These are phyloP conservation scores for Pholis gunnellus DNA, from an alignment of 2,113 vertebrate species.

Conservation along the genomic window DNA sequence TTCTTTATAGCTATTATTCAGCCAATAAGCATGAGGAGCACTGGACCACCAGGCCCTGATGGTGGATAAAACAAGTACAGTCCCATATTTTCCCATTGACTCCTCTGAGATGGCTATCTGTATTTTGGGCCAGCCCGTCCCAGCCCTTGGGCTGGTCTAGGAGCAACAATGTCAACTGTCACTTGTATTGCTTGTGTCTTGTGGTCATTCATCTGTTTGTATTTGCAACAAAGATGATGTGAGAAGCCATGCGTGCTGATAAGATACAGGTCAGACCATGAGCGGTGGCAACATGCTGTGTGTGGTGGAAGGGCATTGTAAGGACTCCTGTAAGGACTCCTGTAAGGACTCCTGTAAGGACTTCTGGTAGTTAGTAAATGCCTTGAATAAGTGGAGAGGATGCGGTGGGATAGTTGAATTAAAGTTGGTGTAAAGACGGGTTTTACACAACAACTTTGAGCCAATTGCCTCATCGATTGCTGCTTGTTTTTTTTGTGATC, in stretches of 20 bases:
- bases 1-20: neutral
- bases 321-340: neutral
- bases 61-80: neutral
- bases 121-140: neutral
- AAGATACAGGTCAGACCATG: neutral
- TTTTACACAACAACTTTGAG: too few species aligned
- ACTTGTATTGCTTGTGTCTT: neutral
- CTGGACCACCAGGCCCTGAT: neutral
- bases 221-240: constrained; percentile 8
- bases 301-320: neutral
- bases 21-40: neutral
- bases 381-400: too few species aligned
- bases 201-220: neutral
- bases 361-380: too few species aligned
- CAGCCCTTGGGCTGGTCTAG: constrained; percentile 4
- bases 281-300: neutral
- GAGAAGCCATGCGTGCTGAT: neutral
- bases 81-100: neutral
- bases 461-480: too few species aligned
- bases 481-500: too few species aligned
- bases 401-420: too few species aligned
- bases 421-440: too few species aligned
- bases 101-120: constrained; percentile 9
- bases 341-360: too few species aligned
- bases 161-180: neutral